Evolutionary conservation across 2,797 vertebrate species (phyloP), one percentile per base, ranked within the genome.

Genomic region (Bradypodion pumilum): DNA sequence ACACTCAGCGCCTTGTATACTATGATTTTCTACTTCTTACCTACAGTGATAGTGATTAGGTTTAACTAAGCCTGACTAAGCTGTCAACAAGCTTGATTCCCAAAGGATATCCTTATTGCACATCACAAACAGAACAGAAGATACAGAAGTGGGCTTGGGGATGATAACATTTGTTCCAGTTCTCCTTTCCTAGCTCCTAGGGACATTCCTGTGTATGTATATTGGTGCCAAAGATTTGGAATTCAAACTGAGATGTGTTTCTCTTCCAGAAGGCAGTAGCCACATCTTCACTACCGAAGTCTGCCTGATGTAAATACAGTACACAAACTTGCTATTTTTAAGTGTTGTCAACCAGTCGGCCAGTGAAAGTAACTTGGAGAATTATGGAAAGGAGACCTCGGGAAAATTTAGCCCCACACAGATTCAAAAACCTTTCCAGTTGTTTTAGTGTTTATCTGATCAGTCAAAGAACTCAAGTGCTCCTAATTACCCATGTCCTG

Each of bases 51-150:
- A 88, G 88, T 72, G 85, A 84, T 85, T 77, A 81, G 85, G 84
- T 90, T 85, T 70, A 82, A 63, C 86, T 85, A 89, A 86, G 59
- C 78, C 66, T 80, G 40, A 91, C 83, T 77, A 40, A 87, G 78
- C 72, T 78, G 82, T 73, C 89, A 56, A 77, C 77, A 60, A 65
- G 80, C 84, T 88, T 84, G 85, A 80, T 94, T 90, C 90, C 92
- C 81, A 82, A 90, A 87, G 78, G 73, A 84, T 65, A 4, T 0
- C 3, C 62, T 88, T 89, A 73, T 74, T 85, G 80, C 84, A 86
- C 68, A 87, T 91, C 88, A 87, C 78, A 74, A 74, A 66, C 0
- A 83, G 80, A 78, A 86, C 2, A 90, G 89, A 87, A 91, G 74
- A 88, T 72, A 29, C 49, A 7, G 35, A 75, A 81, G 25, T 79